Base-by-base conservation (phyloP, 2,113 vertebrate genomes). In the Alethe castanea region DNA sequence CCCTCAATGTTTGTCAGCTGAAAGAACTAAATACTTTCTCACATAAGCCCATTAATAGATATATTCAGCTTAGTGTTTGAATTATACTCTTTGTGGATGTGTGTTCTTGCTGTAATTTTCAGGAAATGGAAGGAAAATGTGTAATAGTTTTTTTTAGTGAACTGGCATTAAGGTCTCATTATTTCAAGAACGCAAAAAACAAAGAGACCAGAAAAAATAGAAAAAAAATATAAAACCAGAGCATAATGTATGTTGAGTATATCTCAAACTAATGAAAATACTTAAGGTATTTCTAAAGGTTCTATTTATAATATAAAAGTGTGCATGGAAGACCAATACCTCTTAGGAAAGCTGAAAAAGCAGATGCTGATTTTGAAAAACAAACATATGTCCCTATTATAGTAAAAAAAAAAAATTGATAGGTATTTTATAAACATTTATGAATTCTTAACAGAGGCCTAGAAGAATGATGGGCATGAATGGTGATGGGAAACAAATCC, bases 141-240 rank as follows among this genome's bases (percentile, higher is more conserved):
- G 25, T 70, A 48, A 29, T 60, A 36, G 25, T 5, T 50, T 42
- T 60, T 70, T 65, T 60, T 15, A 40, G 29, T n/a, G 56, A 14
- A 45, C 45, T 74, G 12, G 1, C 0, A 2, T 28, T 1, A 1
- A 59, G 15, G 36, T 47, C 19, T 8, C 3, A 4, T 88, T 77
- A 60, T 44, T 88, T 76, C 19, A 90, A 89, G 20, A 81, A 52
- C 24, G 7, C 35, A 13, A 59, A 48, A 35, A 15, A 42, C 2
- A 19, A 38, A 50, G 26, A 69, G 66, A 54, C 1, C 5, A 78
- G 14, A 61, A 83, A 90, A 66, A 29, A 1, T 33, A 33, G 7
- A 5, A 56, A 29, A 47, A 19, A 50, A 91, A 38, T 22, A 40
- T 9, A 13, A 36, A 82, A 24, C 36, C 10, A 64, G 5, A 53